Evolutionary conservation across 1,140 invertebrate genomes (phyloP).

Genomic region (Caenorhabditis brenneri): DNA sequence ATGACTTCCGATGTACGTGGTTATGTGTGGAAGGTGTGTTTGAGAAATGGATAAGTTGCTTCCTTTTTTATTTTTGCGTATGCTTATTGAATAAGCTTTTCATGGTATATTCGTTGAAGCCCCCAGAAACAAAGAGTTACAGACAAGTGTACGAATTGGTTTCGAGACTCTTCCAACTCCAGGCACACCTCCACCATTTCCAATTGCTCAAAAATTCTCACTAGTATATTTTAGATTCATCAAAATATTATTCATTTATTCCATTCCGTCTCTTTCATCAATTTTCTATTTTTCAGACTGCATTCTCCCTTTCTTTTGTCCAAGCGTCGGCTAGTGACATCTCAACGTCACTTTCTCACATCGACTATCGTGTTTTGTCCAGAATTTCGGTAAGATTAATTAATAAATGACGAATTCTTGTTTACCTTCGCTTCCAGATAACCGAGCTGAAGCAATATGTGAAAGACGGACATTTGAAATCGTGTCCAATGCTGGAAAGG

Average conservation of each 20-base stretch:
- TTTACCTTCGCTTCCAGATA: constrained; percentile 56
- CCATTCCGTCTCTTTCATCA: not conserved
- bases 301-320: constrained; percentile 62
- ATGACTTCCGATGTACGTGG: not conserved
- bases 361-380: constrained; percentile 54
- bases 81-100: not conserved
- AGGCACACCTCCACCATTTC: constrained; percentile 18
- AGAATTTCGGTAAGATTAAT: constrained; percentile 47
- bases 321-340: constrained; percentile 67
- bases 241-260: not conserved
- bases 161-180: constrained; percentile 19
- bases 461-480: constrained; percentile 57
- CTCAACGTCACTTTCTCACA: constrained; percentile 56
- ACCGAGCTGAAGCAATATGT: constrained; percentile 68
- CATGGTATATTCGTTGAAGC: not conserved
- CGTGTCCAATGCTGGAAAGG: constrained; percentile 63
- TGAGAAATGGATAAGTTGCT: not conserved
- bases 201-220: constrained; percentile 59
- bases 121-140: not conserved
- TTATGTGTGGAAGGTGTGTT: not conserved
- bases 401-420: not conserved
- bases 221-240: constrained; percentile 55
- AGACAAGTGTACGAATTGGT: not conserved
- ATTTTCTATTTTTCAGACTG: not conserved
- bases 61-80: no score